A percentile compares a stretch with the other conserved stretches of the same genome.
Evolutionary conservation across 2,113 vertebrate species (phyloP).

Genomic region (Mobula birostris): DNA sequence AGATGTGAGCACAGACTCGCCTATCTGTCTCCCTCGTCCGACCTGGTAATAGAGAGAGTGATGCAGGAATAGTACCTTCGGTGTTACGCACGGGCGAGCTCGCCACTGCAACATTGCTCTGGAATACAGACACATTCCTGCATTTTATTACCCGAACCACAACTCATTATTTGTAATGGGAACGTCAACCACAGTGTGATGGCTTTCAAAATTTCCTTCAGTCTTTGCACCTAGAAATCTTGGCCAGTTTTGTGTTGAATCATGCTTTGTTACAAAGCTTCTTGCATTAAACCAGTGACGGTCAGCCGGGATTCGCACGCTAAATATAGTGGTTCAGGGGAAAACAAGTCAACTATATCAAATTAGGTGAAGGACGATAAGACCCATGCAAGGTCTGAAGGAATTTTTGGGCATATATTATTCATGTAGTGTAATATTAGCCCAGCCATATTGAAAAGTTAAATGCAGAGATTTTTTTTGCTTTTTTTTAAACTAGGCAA

Average conservation of each 20-base stretch:
- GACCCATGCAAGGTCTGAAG: not conserved
- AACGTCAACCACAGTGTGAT: not conserved
- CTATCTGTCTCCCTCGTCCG: too few species aligned
- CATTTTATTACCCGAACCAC: not conserved
- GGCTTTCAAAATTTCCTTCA: not conserved
- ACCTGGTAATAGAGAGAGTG: not conserved
- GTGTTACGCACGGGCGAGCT: not conserved
- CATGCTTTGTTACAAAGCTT: not conserved
- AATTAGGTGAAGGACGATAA: not conserved
- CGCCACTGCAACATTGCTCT: not conserved
- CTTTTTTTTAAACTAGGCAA: not conserved
- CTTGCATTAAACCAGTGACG: not conserved
- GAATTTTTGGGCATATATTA: not conserved
- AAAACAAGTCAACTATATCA: not conserved
- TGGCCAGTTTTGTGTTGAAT: not conserved
- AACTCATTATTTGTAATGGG: not conserved
- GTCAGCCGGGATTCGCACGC: not conserved
- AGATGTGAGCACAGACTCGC: not conserved
- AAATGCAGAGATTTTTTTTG: not conserved
- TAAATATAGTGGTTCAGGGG: not conserved
- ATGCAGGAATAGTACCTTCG: not conserved
- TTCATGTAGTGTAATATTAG: not conserved
- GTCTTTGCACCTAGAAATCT: too few species aligned
- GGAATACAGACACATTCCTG: conserved; percentile 11
- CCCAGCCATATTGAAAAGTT: conserved; percentile 30